Evolutionary conservation across 2,797 vertebrate species (phyloP).

Genomic region (Macroramphosus scolopax): DNA sequence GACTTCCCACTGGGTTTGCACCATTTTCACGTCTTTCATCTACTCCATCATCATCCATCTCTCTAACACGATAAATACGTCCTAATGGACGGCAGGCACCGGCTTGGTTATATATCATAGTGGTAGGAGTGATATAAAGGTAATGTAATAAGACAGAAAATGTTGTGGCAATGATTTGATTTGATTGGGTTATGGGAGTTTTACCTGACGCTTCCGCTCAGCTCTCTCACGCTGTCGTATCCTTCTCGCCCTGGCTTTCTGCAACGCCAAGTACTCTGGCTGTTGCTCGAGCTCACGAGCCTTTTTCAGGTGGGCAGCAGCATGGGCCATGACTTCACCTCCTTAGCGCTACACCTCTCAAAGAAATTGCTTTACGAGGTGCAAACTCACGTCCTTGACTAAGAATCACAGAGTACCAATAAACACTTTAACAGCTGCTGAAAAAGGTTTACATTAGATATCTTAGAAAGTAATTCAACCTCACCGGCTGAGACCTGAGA

Average conservation of each 20-base stretch:
- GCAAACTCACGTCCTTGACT: too few relatives aligned
- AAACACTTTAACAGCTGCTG: not conserved
- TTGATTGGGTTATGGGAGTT: constrained; percentile 1
- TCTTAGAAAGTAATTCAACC: not conserved
- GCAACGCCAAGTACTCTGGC: constrained; percentile 68
- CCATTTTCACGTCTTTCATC: too few relatives aligned
- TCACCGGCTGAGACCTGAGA: too few relatives aligned
- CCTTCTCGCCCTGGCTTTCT: constrained; percentile 74
- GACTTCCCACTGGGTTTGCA: too few relatives aligned
- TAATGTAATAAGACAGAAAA: not conserved
- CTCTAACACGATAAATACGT: too few relatives aligned
- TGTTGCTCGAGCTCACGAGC: constrained; percentile 73
- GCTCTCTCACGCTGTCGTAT: constrained; percentile 67
- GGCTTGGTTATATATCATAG: too few relatives aligned
- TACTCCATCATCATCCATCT: too few relatives aligned
- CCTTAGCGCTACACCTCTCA: constrained; percentile 1
- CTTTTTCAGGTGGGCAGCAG: constrained; percentile 79
- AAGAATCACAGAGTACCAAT: not conserved
- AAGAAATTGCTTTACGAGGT: too few relatives aligned
- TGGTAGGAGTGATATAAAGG: too few relatives aligned
- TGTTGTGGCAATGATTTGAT: not conserved
- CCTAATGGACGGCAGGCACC: too few relatives aligned
- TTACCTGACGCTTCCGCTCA: constrained; percentile 73
- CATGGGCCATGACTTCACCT: constrained; percentile 69
- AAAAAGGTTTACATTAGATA: not conserved